These are phyloP conservation scores for Heliconius himera DNA, from an alignment of 1,140 invertebrate species.

Conservation along the genomic window DNA sequence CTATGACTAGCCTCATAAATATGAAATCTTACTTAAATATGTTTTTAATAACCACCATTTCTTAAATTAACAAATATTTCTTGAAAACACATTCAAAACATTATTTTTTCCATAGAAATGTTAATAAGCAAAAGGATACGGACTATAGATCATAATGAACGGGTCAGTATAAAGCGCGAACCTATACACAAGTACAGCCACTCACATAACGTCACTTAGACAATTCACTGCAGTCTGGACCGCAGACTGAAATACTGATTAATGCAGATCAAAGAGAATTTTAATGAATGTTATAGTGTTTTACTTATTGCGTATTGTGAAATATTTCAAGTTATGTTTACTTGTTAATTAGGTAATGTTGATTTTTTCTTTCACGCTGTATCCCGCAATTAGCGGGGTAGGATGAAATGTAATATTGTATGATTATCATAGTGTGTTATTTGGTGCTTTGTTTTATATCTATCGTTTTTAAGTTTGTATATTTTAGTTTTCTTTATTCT, in stretches of 20 bases:
- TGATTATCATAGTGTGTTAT: too few species aligned
- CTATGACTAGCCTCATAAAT: too few species aligned
- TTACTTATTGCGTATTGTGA: conserved; percentile 4
- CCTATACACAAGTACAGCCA: not conserved
- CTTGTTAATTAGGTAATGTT: not conserved
- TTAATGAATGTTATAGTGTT: conserved; percentile 14
- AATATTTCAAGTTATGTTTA: not conserved
- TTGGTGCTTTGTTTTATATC: too few species aligned
- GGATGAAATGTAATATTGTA: too few species aligned
- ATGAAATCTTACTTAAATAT: too few species aligned
- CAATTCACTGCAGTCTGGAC: conserved; percentile 45
- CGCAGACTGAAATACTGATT: conserved; percentile 40
- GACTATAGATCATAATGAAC: not conserved
- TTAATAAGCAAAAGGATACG: not conserved
- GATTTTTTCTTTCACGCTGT: not conserved
- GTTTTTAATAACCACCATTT: too few species aligned
- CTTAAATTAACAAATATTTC: too few species aligned
- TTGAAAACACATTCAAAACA: too few species aligned
- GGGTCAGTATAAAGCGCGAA: conserved; percentile 21
- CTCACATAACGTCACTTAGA: conserved; percentile 39
- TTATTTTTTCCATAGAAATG: not conserved
- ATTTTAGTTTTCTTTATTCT: too few species aligned
- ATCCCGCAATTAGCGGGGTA: too few species aligned
- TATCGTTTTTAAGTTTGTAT: too few species aligned
- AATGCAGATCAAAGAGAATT: conserved; percentile 25